These are phyloP conservation scores for Protonibea diacanthus DNA, from an alignment of 2,797 vertebrate species.

Conservation along the genomic window DNA sequence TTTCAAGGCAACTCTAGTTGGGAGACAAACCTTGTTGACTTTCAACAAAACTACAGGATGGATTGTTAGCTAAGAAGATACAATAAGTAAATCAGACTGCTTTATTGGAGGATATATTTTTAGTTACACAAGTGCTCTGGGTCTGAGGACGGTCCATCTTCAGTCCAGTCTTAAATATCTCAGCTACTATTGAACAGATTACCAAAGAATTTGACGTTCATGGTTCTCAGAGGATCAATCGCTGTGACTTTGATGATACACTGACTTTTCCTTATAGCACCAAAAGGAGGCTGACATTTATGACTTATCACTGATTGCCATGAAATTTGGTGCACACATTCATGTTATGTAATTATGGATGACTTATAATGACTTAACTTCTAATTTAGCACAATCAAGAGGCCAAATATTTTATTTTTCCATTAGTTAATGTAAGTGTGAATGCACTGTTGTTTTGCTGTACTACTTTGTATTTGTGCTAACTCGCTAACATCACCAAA, in stretches of 20 bases:
- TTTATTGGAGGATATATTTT: background rate
- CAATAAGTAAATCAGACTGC: background rate
- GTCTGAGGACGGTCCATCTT: no score
- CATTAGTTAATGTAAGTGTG: background rate
- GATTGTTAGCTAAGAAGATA: background rate
- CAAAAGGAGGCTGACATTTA: background rate
- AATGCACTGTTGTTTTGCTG: background rate
- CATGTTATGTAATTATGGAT: background rate
- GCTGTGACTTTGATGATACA: background rate
- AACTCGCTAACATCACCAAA: background rate
- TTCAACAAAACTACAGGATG: background rate
- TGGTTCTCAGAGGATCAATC: background rate
- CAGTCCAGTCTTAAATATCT: background rate
- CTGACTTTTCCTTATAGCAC: no score
- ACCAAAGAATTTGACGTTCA: background rate
- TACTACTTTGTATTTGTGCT: background rate
- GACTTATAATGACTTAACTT: background rate
- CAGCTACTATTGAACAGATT: background rate
- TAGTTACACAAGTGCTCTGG: background rate
- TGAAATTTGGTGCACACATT: no score
- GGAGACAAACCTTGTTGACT: no score
- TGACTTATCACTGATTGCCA: background rate
- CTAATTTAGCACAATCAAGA: no score
- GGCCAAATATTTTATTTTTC: no score
- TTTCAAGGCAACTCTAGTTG: no score